Conservation (phyloP, 1,140 invertebrate genomes). For the Akabosia matsudoensis region DNA sequence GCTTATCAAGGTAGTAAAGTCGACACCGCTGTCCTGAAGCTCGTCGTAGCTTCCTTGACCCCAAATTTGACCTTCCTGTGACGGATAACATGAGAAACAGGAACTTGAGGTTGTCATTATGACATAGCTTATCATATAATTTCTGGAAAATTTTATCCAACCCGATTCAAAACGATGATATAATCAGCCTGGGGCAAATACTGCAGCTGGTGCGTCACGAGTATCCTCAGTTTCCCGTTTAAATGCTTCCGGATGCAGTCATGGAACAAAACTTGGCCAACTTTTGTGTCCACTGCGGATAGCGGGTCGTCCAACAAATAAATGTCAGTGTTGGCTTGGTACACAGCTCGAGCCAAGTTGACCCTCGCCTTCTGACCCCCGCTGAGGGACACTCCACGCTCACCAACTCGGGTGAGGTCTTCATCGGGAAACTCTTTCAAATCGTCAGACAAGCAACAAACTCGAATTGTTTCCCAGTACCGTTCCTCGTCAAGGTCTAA, state of each 20-base stretch:
- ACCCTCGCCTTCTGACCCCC: conserved; percentile 62
- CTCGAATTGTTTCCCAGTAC: neutral
- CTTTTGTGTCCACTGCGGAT: conserved; percentile 57
- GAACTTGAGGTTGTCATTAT: neutral
- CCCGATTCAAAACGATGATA: conserved; percentile 33
- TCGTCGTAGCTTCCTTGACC: conserved; percentile 60
- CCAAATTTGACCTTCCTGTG: conserved; percentile 52
- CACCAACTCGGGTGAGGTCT: conserved; percentile 27
- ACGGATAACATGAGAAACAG: neutral
- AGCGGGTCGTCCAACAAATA: conserved; percentile 59
- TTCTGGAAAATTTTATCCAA: conserved; percentile 7
- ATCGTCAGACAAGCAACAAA: conserved; percentile 19
- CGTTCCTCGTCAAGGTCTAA: conserved; percentile 47
- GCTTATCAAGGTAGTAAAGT: conserved; percentile 61
- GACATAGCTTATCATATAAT: neutral
- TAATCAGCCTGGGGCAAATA: conserved; percentile 7
- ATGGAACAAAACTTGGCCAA: conserved; percentile 57
- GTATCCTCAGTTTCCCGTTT: conserved; percentile 47
- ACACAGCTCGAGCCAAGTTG: conserved; percentile 60
- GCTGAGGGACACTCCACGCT: conserved; percentile 30
- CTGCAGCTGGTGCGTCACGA: conserved; percentile 10
- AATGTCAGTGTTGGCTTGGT: conserved; percentile 55
- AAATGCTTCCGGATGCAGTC: conserved; percentile 45
- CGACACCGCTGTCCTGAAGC: conserved; percentile 59
- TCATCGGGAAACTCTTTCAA: conserved; percentile 47